These are phyloP conservation scores for Callionymus lyra DNA, from an alignment of 2,113 vertebrate genomes.

Conservation along the genomic window DNA sequence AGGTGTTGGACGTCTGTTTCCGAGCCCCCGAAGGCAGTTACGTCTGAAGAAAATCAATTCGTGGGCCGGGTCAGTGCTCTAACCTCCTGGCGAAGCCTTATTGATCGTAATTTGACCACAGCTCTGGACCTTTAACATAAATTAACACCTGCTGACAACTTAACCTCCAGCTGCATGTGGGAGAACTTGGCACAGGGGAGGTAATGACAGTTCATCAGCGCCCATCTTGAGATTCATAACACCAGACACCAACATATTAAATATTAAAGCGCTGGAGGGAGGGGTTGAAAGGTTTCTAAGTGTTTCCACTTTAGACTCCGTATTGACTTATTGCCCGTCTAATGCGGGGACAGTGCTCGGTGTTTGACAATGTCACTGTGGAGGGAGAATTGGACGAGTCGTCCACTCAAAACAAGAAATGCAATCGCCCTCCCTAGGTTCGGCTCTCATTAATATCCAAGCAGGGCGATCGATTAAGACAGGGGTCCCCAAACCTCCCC, in stretches of 20 bases:
- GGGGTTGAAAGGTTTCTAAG: constrained; percentile 36
- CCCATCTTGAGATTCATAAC: constrained; percentile 41
- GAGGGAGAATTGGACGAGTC: constrained; percentile 38
- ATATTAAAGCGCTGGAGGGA: constrained; percentile 36
- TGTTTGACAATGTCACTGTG: constrained; percentile 24
- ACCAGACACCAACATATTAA: constrained; percentile 39
- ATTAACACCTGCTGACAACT: constrained; percentile 53
- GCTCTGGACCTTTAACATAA: constrained; percentile 51
- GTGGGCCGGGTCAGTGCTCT: constrained; percentile 24
- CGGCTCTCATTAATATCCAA: constrained; percentile 26
- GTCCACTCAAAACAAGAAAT: constrained; percentile 31
- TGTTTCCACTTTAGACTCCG: constrained; percentile 35
- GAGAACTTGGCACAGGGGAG: constrained; percentile 31
- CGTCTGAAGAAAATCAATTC: constrained; percentile 35
- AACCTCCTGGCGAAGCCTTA: constrained; percentile 34
- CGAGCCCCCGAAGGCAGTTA: constrained; percentile 12
- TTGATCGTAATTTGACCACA: constrained; percentile 51
- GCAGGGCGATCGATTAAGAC: constrained; percentile 32
- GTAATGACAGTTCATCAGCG: constrained; percentile 42
- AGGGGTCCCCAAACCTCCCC: no score
- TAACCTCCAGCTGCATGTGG: constrained; percentile 36
- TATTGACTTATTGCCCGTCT: constrained; percentile 37
- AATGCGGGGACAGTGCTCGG: constrained; percentile 16
- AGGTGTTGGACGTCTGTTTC: no score
- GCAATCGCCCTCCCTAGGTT: constrained; percentile 23